Conservation (phyloP, 2,113 vertebrate genomes). For the Megaceryle maxima region DNA sequence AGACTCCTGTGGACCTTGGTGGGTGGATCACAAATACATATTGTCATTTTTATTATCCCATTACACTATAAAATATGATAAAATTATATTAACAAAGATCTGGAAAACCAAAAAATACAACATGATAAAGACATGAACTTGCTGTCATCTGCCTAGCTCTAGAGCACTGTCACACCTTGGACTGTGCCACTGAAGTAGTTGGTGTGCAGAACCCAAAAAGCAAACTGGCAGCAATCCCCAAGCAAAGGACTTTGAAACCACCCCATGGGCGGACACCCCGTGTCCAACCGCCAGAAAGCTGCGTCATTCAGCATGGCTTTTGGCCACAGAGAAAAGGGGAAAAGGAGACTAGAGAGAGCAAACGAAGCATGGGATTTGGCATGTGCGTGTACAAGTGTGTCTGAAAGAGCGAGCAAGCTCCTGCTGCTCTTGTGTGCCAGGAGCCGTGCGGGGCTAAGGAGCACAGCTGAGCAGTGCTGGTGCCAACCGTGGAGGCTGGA, state of each 20-base stretch:
- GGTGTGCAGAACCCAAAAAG: not conserved
- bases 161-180: not conserved
- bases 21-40: not conserved
- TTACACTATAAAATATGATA: not conserved
- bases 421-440: accelerated
- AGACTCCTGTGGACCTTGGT: not conserved
- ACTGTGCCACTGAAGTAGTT: accelerated
- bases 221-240: not conserved
- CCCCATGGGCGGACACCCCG: accelerated
- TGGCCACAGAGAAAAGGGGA: not conserved
- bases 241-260: not conserved
- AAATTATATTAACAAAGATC: not conserved
- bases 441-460: not conserved
- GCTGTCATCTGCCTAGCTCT: not conserved
- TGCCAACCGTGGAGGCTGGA: not conserved
- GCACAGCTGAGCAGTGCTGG: not conserved
- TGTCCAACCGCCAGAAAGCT: not conserved
- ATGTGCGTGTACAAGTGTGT: not conserved
- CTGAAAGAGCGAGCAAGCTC: not conserved
- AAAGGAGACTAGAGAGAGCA: not conserved
- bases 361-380: not conserved
- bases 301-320: accelerated
- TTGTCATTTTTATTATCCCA: not conserved
- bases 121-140: not conserved
- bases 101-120: not conserved